Percentiles rank a stretch among this genome's conserved stretches.
phyloP scores from a whole-genome alignment of 1,140 invertebrate species.

The Anadara kagoshimensis region DNA sequence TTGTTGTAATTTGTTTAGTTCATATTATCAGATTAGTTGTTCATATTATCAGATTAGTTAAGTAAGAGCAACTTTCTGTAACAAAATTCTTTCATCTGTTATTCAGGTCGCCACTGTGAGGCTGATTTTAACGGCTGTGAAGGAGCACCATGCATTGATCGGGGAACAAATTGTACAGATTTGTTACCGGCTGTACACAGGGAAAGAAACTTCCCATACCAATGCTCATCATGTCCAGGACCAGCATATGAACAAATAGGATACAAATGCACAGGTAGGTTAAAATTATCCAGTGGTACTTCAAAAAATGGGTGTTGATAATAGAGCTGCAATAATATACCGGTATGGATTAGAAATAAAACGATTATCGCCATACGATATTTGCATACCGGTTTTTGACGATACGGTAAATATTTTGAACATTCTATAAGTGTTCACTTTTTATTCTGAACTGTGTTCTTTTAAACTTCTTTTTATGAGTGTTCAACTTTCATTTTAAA shows the following conservation, averaged over 20 bases:
- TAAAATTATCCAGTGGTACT: no score
- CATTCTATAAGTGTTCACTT: no score
- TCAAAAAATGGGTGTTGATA: no score
- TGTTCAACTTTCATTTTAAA: no score
- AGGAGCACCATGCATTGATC: conserved; percentile 18
- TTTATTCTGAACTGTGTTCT: no score
- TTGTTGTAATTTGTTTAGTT: background rate
- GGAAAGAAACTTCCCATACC: conserved; percentile 18
- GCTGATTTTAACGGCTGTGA: conserved; percentile 28
- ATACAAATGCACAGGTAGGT: background rate
- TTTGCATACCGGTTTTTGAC: no score
- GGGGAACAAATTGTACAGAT: conserved; percentile 22
- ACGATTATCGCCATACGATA: no score
- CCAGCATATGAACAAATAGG: conserved; percentile 8
- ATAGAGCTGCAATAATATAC: no score
- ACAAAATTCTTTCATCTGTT: background rate
- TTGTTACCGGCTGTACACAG: conserved; percentile 9
- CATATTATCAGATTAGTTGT: background rate
- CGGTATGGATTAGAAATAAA: no score
- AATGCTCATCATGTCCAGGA: conserved; percentile 7
- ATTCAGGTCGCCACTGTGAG: conserved; percentile 20
- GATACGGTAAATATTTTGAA: no score
- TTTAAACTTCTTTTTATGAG: no score
- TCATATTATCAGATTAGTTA: background rate
- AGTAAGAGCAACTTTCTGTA: background rate